Evolutionary conservation across 2,888 invertebrate genomes (phyloP).

Genomic region (Suillia variegata): DNA sequence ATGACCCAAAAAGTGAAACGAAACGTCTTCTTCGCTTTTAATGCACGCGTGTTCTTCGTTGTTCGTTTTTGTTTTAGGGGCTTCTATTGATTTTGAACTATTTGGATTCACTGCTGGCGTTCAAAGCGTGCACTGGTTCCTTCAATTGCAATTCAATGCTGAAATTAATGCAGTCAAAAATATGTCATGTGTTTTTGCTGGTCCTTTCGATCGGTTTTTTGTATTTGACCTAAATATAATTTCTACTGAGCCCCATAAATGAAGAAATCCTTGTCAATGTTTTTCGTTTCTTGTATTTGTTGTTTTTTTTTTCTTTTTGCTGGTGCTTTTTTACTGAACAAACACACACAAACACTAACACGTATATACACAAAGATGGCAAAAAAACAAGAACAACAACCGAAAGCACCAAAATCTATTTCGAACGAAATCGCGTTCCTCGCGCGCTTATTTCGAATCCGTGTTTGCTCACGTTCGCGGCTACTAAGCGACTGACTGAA

Average conservation of each 20-base stretch:
- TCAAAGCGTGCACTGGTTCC: no score
- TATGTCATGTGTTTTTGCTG: background rate
- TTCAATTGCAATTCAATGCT: no score
- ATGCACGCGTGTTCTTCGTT: no score
- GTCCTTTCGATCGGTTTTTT: background rate
- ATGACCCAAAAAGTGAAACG: background rate
- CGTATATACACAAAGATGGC: slow-evolving; percentile 6
- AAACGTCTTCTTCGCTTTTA: no score
- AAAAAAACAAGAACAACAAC: background rate
- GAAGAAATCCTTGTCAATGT: background rate
- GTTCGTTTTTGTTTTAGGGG: no score
- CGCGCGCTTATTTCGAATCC: background rate
- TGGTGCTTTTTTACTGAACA: slow-evolving; percentile 3
- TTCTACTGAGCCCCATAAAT: background rate
- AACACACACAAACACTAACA: no score
- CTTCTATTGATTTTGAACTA: slow-evolving; percentile 3
- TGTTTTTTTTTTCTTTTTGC: background rate
- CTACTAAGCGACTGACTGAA: slow-evolving; percentile 46
- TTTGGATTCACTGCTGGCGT: background rate
- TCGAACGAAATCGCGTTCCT: slow-evolving; percentile 1
- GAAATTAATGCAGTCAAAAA: no score
- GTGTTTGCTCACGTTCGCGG: slow-evolving; percentile 45
- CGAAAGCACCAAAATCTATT: no score
- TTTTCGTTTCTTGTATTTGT: background rate
- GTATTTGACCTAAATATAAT: slow-evolving; percentile 6